Conservation (phyloP, 2,888 invertebrate species). For the Amblyteles armatorius region DNA sequence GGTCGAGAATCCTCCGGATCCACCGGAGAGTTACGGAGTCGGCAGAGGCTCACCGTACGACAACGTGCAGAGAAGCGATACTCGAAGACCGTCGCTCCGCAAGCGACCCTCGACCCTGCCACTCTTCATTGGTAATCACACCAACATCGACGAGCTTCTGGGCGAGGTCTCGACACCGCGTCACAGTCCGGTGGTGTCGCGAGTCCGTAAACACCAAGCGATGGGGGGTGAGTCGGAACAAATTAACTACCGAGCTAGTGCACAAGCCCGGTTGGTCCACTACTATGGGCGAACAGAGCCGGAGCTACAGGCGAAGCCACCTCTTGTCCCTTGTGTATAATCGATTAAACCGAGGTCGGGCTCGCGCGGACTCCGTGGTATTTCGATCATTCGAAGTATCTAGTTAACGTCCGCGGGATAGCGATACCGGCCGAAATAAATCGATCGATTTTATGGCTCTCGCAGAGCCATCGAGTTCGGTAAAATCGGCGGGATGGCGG, state of each 20-base stretch:
- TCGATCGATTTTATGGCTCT: constrained; percentile 65
- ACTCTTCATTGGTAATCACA: constrained; percentile 93
- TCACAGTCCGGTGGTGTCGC: constrained; percentile 75
- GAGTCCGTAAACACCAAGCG: constrained; percentile 74
- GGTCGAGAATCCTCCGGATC: constrained; percentile 82
- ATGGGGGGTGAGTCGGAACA: constrained; percentile 79
- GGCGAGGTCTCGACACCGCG: constrained; percentile 85
- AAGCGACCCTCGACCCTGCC: constrained; percentile 82
- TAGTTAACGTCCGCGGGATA: constrained; percentile 56
- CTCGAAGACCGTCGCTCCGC: constrained; percentile 77
- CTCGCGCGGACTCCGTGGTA: constrained; percentile 6
- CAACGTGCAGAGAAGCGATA: constrained; percentile 85
- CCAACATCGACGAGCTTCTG: constrained; percentile 95
- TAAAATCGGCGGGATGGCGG: constrained; percentile 40
- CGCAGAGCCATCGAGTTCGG: constrained; percentile 56
- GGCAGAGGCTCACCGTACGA: constrained; percentile 90
- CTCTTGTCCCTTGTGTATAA: constrained; percentile 54
- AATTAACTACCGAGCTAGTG: constrained; percentile 70
- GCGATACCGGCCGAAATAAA: constrained; percentile 55
- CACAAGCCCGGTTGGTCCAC: background rate
- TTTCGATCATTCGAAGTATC: constrained; percentile 62
- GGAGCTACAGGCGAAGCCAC: constrained; percentile 1
- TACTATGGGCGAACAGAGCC: background rate
- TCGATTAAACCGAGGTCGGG: constrained; percentile 44
- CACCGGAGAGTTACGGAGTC: constrained; percentile 82